phyloP scores from a whole-genome alignment of 2,797 vertebrate species.

The Eremophila alpestris region DNA sequence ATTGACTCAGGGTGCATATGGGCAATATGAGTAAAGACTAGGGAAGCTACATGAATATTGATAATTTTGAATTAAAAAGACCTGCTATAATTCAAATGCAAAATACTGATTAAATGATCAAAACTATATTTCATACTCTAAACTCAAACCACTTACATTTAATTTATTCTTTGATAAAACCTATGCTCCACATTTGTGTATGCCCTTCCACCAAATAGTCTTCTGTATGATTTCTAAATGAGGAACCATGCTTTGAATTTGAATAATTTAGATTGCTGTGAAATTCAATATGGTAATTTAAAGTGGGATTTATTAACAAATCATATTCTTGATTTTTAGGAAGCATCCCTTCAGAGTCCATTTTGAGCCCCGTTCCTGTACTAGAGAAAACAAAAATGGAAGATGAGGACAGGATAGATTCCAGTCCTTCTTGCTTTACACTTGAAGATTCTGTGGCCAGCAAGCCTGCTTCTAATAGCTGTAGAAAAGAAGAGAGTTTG shows the following conservation, averaged over 20 bases:
- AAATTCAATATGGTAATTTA: background rate
- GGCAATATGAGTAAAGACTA: background rate
- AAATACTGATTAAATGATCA: background rate
- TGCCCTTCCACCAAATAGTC: background rate
- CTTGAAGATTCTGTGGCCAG: background rate
- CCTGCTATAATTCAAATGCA: background rate
- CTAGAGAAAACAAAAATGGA: conserved; percentile 40
- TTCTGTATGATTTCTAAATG: background rate
- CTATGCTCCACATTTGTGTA: background rate
- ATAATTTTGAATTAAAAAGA: background rate
- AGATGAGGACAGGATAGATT: conserved; percentile 5
- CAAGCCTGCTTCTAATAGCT: background rate
- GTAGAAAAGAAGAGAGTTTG: background rate
- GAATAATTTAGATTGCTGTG: background rate
- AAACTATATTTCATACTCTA: background rate
- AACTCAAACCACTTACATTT: background rate
- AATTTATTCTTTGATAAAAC: background rate
- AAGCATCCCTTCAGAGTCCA: conserved; percentile 15
- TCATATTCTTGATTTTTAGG: conserved; percentile 54
- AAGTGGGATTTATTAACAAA: conserved; percentile 21
- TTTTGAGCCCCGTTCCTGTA: background rate
- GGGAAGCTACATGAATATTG: background rate
- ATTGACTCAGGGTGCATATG: background rate
- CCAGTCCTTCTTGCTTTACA: background rate
- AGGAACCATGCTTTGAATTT: background rate